Conservation (phyloP, 2,113 vertebrate genomes). For the Parotia lawesii region DNA sequence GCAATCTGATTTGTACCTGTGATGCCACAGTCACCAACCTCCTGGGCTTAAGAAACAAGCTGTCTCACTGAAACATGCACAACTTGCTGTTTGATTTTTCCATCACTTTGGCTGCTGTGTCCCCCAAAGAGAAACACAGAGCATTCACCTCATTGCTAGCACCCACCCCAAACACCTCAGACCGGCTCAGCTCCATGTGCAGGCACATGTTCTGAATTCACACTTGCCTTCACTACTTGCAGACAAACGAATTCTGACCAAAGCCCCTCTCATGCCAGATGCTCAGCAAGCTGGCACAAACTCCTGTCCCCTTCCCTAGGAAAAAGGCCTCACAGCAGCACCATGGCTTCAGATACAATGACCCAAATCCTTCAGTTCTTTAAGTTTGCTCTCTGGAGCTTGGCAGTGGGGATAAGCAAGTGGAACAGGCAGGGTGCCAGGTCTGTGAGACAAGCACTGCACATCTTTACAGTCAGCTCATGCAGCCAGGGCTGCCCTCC, state of each 20-base stretch:
- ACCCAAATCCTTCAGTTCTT: not conserved
- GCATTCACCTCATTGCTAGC: not conserved
- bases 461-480: not conserved
- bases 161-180: not conserved
- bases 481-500: not conserved
- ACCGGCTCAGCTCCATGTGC: not conserved
- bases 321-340: not conserved
- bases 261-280: not conserved
- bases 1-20: not conserved
- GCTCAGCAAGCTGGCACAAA: not conserved
- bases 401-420: not conserved
- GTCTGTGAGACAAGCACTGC: not conserved
- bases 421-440: not conserved
- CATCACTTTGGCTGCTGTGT: accelerated
- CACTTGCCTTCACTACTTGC: not conserved
- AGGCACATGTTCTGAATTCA: not conserved
- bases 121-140: not conserved
- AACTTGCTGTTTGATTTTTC: not conserved
- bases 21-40: not conserved
- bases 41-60: not conserved
- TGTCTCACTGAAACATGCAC: not conserved
- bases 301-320: not conserved
- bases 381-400: not conserved
- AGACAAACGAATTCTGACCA: not conserved
- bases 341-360: not conserved